Conservation (phyloP, 2,888 invertebrate genomes). For the Sialis fuliginosa region DNA sequence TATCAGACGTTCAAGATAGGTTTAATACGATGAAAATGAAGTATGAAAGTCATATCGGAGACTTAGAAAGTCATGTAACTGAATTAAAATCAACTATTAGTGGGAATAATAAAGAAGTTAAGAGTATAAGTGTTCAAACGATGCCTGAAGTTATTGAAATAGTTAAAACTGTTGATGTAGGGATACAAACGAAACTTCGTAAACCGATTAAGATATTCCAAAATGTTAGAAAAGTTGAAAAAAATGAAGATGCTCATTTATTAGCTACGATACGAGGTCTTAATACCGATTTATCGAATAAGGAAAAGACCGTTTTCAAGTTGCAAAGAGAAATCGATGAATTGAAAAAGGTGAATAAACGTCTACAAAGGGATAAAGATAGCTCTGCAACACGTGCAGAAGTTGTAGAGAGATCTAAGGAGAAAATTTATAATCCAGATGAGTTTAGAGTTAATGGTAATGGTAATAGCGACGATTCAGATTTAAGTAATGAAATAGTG, state of each 20-base stretch:
- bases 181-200: conserved; percentile 15
- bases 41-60: conserved; percentile 56
- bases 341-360: conserved; percentile 52
- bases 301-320: conserved; percentile 53
- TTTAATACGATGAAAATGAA: conserved; percentile 61
- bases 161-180: conserved; percentile 14
- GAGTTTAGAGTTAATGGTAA: conserved; percentile 2
- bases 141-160: conserved; percentile 15
- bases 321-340: conserved; percentile 62
- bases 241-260: conserved; percentile 58
- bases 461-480: conserved; percentile 27
- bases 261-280: conserved; percentile 64
- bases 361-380: conserved; percentile 60
- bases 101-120: conserved; percentile 16
- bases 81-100: conserved; percentile 22
- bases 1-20: conserved; percentile 56
- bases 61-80: conserved; percentile 47
- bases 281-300: conserved; percentile 52
- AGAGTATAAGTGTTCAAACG: conserved; percentile 27
- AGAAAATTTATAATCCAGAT: conserved; percentile 3
- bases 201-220: conserved; percentile 5
- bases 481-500: conserved; percentile 30
- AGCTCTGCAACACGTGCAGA: conserved; percentile 27
- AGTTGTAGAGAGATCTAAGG: conserved; percentile 19
- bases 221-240: conserved; percentile 16